These are phyloP conservation scores for Periphyllus acericola DNA, from an alignment of 2,888 invertebrate species.

Conservation along the genomic window DNA sequence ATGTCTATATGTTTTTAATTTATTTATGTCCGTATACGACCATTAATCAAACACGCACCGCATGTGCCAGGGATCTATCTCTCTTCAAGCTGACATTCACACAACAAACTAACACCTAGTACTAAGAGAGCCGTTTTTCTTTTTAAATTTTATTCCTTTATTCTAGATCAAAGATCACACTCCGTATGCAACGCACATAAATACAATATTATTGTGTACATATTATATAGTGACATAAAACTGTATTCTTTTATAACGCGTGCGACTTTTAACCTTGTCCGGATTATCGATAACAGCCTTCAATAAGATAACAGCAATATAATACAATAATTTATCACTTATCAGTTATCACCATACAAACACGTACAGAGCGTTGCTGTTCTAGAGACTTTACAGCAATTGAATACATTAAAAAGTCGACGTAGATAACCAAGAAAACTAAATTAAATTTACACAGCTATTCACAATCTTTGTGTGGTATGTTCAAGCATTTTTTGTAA, in stretches of 20 bases:
- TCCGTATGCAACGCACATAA: neutral
- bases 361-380: too few species aligned
- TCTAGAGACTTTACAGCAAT: constrained; percentile 14
- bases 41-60: constrained; percentile 1
- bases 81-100: neutral
- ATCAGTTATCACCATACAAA: constrained; percentile 30
- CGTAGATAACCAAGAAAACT: neutral
- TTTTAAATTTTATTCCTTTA: neutral
- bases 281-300: constrained; percentile 52
- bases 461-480: neutral
- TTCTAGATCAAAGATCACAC: constrained; percentile 24
- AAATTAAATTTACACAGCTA: neutral
- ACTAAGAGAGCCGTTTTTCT: neutral
- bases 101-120: neutral
- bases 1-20: neutral
- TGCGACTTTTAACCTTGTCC: constrained; percentile 52
- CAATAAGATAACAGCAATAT: constrained; percentile 34
- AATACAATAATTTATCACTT: neutral
- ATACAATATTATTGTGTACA: neutral
- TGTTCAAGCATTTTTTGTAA: neutral
- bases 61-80: neutral
- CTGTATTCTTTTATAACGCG: constrained; percentile 17
- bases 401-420: neutral
- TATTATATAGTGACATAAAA: constrained; percentile 6
- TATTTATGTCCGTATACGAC: neutral